These are phyloP conservation scores for Palythoa grandis DNA, from an alignment of 92 coral and sea anemone genomes.

Conservation along the genomic window DNA sequence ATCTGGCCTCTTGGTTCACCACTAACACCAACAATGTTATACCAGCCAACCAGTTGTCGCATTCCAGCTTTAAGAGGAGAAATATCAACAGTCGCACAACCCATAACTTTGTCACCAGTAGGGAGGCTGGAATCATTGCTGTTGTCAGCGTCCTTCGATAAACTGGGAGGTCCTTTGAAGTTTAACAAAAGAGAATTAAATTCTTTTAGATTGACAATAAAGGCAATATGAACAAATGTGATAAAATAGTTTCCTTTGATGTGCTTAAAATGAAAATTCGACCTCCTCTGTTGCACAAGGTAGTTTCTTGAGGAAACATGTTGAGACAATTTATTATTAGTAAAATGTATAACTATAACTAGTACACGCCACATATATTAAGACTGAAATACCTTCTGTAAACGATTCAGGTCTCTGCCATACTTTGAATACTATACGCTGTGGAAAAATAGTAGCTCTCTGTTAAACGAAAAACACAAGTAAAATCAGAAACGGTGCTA, in stretches of 20 bases:
- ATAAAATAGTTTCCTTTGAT: not conserved
- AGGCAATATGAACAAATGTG: not conserved
- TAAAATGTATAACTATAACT: no score
- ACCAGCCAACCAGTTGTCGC: slow-evolving; percentile 94
- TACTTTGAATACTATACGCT: slow-evolving; percentile 87
- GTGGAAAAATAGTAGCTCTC: not conserved
- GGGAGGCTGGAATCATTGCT: slow-evolving; percentile 39
- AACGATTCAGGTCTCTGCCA: slow-evolving; percentile 74
- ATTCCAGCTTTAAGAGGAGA: slow-evolving; percentile 91
- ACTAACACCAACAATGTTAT: slow-evolving; percentile 81
- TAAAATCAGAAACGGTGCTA: no score
- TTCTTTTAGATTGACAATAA: not conserved
- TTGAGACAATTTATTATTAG: no score
- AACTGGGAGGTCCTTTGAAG: not conserved
- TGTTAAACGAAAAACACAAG: not conserved
- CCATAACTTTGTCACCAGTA: slow-evolving; percentile 69
- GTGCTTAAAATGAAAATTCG: not conserved
- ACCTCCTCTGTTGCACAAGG: not conserved
- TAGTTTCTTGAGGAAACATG: not conserved
- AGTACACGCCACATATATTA: no score
- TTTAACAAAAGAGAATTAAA: not conserved
- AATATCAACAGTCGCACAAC: slow-evolving; percentile 84
- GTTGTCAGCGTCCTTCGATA: slow-evolving; percentile 31
- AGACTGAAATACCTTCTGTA: slow-evolving; percentile 51
- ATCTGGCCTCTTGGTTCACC: slow-evolving; percentile 97